Evolutionary conservation across 2,888 invertebrate genomes (phyloP).

Genomic region (Stenolophus ochropezus): DNA sequence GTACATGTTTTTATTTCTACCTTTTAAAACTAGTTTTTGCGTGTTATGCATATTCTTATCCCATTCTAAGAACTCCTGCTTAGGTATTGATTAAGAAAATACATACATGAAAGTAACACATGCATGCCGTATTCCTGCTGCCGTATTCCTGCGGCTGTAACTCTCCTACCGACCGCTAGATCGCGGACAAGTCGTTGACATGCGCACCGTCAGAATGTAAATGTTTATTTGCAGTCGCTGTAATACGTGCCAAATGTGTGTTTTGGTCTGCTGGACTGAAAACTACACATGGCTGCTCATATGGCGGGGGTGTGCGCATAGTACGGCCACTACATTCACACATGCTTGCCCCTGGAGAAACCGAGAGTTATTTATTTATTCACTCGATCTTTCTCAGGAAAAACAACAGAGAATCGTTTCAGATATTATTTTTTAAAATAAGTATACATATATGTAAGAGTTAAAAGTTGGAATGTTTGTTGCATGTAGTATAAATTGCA

Average conservation of each 20-base stretch:
- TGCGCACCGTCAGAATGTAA: constrained; percentile 38
- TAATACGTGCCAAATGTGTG: constrained; percentile 34
- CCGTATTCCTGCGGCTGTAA: constrained; percentile 58
- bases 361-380: background rate
- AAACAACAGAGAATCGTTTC: background rate
- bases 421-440: background rate
- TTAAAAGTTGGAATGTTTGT: background rate
- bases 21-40: background rate
- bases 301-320: constrained; percentile 71
- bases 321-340: constrained; percentile 67
- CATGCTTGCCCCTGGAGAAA: constrained; percentile 47
- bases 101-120: constrained; percentile 63
- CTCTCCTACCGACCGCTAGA: constrained; percentile 65
- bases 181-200: constrained; percentile 62
- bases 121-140: too few relatives aligned
- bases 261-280: constrained; percentile 64
- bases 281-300: constrained; percentile 66
- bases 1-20: background rate
- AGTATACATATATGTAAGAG: background rate
- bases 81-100: constrained; percentile 65
- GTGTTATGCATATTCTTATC: background rate
- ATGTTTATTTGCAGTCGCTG: constrained; percentile 56
- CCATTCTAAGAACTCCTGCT: constrained; percentile 9
- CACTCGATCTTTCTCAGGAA: background rate
- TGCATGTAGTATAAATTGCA: background rate